phyloP scores from a whole-genome alignment of 1,140 invertebrate genomes.

The Myzus persicae region DNA sequence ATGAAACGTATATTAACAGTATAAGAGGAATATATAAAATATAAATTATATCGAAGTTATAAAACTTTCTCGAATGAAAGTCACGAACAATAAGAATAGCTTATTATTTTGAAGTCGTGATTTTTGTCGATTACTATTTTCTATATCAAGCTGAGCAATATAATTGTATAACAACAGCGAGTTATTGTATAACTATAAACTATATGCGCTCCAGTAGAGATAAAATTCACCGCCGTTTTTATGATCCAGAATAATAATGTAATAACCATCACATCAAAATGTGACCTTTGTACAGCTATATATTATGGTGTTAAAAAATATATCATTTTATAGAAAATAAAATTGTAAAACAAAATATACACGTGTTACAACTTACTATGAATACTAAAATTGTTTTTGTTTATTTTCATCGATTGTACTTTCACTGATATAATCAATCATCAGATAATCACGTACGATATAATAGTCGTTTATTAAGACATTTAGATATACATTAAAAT shows the following conservation, averaged over 20 bases:
- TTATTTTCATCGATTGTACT: neutral
- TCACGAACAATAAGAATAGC: constrained; percentile 15
- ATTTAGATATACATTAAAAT: neutral
- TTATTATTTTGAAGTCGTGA: neutral
- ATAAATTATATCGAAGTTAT: constrained; percentile 7
- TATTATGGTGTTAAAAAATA: neutral
- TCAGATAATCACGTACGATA: neutral
- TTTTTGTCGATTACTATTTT: constrained; percentile 22
- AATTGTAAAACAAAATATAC: neutral
- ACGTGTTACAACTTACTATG: neutral
- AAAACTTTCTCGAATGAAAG: constrained; percentile 28
- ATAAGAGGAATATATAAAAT: neutral
- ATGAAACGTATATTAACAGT: neutral
- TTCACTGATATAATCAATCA: neutral
- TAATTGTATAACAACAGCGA: neutral
- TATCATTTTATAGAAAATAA: neutral
- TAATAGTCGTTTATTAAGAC: neutral
- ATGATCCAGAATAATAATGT: neutral
- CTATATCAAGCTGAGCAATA: constrained; percentile 11
- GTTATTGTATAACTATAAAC: constrained; percentile 5
- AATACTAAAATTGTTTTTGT: neutral
- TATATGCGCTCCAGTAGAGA: neutral
- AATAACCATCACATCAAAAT: neutral
- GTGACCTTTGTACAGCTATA: neutral
- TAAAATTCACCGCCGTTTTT: neutral